Percentiles rank a stretch among this genome's conserved stretches.
Conservation (phyloP, 2,888 invertebrate genomes). For the Torymus aiolomorphi region DNA sequence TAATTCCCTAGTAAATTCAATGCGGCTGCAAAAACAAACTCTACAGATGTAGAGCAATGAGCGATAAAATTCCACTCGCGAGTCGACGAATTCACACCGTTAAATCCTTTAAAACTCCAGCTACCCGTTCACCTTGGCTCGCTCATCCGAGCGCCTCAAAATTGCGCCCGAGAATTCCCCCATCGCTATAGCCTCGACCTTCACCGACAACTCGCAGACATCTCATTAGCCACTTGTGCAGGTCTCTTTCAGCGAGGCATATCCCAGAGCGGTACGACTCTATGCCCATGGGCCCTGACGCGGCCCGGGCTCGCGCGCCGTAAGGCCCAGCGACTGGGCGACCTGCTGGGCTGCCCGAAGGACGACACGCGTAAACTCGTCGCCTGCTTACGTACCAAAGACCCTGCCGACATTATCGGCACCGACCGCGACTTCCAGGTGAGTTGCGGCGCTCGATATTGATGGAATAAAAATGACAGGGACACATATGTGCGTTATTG, state of each 20-base stretch:
- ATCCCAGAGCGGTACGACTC: conserved; percentile 85
- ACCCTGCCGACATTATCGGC: conserved; percentile 81
- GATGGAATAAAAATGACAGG: no score
- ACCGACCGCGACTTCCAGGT: conserved; percentile 84
- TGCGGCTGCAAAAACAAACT: background rate
- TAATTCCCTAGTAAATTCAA: conserved; percentile 4
- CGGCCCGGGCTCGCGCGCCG: conserved; percentile 79
- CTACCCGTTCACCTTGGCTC: no score
- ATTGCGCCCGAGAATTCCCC: no score
- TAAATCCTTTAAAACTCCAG: no score
- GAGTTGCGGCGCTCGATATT: conserved; percentile 51
- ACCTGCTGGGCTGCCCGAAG: conserved; percentile 80
- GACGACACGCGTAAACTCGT: conserved; percentile 77
- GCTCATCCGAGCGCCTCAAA: no score
- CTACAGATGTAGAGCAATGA: no score
- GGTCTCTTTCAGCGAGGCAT: conserved; percentile 85
- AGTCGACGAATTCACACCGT: no score
- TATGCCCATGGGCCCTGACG: conserved; percentile 82
- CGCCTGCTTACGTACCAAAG: conserved; percentile 80
- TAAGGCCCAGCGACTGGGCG: conserved; percentile 80
- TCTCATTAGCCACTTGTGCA: conserved; percentile 64
- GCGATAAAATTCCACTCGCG: no score
- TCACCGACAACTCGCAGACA: no score
- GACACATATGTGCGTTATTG: background rate
- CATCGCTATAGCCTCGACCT: no score